Conservation (phyloP, 2,888 invertebrate species). For the Lithosia quadra region DNA sequence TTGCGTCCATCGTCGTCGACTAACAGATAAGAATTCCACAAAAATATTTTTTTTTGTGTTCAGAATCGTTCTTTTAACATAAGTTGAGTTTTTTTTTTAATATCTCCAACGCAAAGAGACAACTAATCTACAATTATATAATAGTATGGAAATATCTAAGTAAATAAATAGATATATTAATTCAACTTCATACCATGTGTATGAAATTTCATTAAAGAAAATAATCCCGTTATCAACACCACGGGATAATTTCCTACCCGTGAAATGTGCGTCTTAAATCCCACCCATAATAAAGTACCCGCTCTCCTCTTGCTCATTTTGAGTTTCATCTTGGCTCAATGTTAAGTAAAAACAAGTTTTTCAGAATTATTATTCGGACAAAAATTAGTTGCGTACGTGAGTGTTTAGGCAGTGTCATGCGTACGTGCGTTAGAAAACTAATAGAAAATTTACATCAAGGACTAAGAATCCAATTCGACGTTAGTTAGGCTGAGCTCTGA, state of each 20-base stretch:
- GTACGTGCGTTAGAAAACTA: conserved; percentile 13
- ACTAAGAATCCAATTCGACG: conserved; percentile 1
- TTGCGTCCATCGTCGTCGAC: no score
- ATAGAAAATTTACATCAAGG: neutral
- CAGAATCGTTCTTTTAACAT: no score
- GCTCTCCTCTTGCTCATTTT: neutral
- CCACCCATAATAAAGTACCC: neutral
- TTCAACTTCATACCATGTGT: neutral
- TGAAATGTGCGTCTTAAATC: neutral
- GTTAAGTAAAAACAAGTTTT: neutral
- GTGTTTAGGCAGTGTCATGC: neutral
- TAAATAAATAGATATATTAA: neutral
- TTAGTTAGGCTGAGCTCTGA: no score
- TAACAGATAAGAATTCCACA: no score
- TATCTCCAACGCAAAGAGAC: no score
- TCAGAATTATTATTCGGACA: conserved; percentile 5
- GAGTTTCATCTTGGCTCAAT: neutral
- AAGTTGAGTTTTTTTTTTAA: no score
- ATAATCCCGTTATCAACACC: neutral
- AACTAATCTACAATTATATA: no score
- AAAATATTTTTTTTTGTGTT: no score
- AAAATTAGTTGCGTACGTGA: conserved; percentile 17
- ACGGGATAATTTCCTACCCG: neutral
- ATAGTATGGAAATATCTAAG: no score
- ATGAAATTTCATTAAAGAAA: conserved; percentile 1